Evolutionary conservation across 53 echinoderm and acorn worm species (phyloP).

Genomic region (Henricia sp.): DNA sequence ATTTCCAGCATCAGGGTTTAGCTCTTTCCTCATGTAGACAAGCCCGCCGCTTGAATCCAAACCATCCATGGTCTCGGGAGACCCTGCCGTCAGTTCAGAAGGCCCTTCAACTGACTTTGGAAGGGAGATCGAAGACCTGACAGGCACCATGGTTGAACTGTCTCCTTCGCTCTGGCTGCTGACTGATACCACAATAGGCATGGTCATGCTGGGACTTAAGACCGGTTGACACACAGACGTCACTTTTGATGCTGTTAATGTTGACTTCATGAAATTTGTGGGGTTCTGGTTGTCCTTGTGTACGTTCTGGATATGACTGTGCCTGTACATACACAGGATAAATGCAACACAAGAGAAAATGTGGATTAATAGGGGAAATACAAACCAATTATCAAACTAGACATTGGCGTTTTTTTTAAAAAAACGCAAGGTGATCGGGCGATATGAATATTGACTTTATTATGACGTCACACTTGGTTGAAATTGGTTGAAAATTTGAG

Average conservation of each 20-base stretch:
- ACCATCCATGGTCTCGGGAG: constrained; percentile 34
- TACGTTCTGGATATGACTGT: constrained; percentile 16
- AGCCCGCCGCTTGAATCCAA: constrained; percentile 11
- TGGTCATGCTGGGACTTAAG: constrained; percentile 25
- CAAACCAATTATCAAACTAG: too few species aligned
- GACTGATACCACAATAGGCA: constrained; percentile 53
- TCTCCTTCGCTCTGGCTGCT: constrained; percentile 27
- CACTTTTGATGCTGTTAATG: not conserved
- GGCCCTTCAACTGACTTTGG: constrained; percentile 37
- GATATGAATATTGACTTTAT: too few species aligned
- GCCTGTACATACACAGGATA: constrained; percentile 1
- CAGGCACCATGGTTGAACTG: constrained; percentile 4
- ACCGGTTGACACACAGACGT: not conserved
- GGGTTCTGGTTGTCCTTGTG: not conserved
- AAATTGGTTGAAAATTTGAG: too few species aligned
- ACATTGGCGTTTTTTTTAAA: too few species aligned
- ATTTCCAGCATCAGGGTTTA: constrained; percentile 16
- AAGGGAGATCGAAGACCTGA: not conserved
- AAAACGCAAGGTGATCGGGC: too few species aligned
- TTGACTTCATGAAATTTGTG: not conserved
- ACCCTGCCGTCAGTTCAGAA: constrained; percentile 56
- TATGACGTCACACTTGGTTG: too few species aligned
- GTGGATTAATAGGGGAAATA: too few species aligned
- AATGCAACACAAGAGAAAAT: not conserved
- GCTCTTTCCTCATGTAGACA: constrained; percentile 49